Conservation (phyloP, 2,888 invertebrate species). For the Anticlea derivata region DNA sequence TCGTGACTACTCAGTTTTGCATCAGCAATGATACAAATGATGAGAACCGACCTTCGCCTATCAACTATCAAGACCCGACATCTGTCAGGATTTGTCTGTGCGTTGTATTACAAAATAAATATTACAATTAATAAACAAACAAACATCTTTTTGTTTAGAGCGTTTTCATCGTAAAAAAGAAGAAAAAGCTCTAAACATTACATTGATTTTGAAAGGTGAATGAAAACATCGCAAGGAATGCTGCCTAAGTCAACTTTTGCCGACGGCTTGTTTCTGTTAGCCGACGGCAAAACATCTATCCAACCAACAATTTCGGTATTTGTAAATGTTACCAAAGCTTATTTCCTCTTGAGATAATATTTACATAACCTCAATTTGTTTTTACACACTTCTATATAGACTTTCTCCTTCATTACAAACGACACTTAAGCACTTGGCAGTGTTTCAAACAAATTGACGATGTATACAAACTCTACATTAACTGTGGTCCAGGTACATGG, state of each 20-base stretch:
- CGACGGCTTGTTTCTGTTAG: too few species aligned
- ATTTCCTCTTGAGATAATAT: not conserved
- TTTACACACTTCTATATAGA: slow-evolving; percentile 17
- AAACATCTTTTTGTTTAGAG: not conserved
- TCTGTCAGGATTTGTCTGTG: slow-evolving; percentile 27
- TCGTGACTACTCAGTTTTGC: slow-evolving; percentile 65
- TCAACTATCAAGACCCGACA: slow-evolving; percentile 51
- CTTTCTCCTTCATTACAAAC: slow-evolving; percentile 28
- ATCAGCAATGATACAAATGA: slow-evolving; percentile 58
- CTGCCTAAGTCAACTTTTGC: too few species aligned
- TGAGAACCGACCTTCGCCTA: slow-evolving; percentile 66
- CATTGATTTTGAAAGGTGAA: too few species aligned
- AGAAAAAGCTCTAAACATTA: too few species aligned
- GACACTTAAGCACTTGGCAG: slow-evolving; percentile 49
- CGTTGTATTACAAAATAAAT: slow-evolving; percentile 7
- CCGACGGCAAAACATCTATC: too few species aligned
- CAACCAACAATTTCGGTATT: too few species aligned
- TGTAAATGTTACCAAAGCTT: too few species aligned
- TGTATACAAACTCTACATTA: slow-evolving; percentile 10
- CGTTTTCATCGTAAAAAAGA: not conserved
- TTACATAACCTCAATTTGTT: not conserved
- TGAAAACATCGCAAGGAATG: too few species aligned
- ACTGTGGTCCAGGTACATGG: slow-evolving; percentile 30
- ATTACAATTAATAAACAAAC: not conserved
- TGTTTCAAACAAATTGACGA: slow-evolving; percentile 45